Base-by-base conservation (phyloP, 2,888 invertebrate species). In the Epistrophe grossulariae region DNA sequence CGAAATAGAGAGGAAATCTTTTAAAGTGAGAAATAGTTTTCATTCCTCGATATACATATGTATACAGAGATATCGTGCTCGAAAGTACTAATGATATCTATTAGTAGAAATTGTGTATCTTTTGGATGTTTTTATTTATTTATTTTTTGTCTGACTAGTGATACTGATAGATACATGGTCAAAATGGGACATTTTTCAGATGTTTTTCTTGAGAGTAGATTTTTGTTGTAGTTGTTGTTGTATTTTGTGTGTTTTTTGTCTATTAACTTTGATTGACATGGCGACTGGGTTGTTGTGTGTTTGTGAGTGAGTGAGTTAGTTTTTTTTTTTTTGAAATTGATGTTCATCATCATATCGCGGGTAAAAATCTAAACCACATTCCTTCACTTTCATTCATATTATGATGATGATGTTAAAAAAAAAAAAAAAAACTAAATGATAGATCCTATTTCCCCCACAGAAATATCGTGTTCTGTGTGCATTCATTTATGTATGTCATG, bases 191-290 rank as follows among this genome's bases (percentile, higher is more conserved):
- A 85, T 82, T 82, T 73, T 62, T 68, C 17, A 55, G 55, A 70
- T 70, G 68, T 64, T 66, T 13, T 59, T 19, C 31, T 31, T 43
- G 31, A 45, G 64, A 50, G 15, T n/a, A 17, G 48, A n/a, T 66
- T 45, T 45, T n/a, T n/a, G n/a, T n/a, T n/a, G n/a, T n/a, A n/a
- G 17, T 43, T 8, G 15, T 28, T 28, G 0, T 24, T 24, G 24
- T 24, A 24, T 55, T 15, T 68, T 66, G 52, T 60, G 38, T 72
- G 57, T 70, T 43, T 60, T 59, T 45, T 72, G 57, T 79, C 79
- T 50, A 76, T 80, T 79, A 71, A 79, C 52, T 77, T 82, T 85
- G 82, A 85, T 85, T 85, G 85, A 82, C 85, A 79, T 71, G 74
- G 59, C 78, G 82, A 62, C 82, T 55, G 70, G 40, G 38, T 17